phyloP scores from a whole-genome alignment of 2,888 invertebrate species.

The Holacanthella duospinosa region DNA sequence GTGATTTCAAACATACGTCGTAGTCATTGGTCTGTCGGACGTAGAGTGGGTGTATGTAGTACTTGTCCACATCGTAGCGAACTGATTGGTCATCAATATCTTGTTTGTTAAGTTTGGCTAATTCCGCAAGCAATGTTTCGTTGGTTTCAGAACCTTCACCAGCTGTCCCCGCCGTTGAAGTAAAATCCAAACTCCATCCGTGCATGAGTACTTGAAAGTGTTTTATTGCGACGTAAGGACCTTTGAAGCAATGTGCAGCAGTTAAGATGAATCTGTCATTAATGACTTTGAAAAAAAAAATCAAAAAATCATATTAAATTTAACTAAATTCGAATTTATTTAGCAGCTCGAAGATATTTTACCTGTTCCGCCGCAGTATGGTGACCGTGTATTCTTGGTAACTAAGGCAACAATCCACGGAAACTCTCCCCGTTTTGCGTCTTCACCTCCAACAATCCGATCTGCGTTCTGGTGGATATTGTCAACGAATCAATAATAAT shows the following conservation, averaged over 20 bases:
- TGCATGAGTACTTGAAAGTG: constrained; percentile 13
- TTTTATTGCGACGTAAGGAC: constrained; percentile 14
- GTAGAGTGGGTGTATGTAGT: constrained; percentile 29
- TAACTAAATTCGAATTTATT: not conserved
- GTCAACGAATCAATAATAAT: too few relatives aligned
- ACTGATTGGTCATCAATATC: constrained; percentile 17
- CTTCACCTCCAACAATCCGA: constrained; percentile 25
- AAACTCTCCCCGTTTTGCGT: constrained; percentile 26
- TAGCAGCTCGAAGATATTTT: not conserved
- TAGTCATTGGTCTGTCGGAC: constrained; percentile 27
- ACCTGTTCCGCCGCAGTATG: constrained; percentile 25
- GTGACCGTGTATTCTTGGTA: constrained; percentile 26
- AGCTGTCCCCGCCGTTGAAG: constrained; percentile 4
- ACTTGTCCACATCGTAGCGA: constrained; percentile 23
- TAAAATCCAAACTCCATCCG: constrained; percentile 12
- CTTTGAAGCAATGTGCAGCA: constrained; percentile 19
- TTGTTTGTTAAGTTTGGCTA: not conserved
- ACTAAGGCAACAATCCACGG: constrained; percentile 34
- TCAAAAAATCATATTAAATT: not conserved
- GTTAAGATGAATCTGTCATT: constrained; percentile 18
- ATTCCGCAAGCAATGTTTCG: not conserved
- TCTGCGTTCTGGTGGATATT: constrained; percentile 20
- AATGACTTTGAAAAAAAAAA: constrained; percentile 4
- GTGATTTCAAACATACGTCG: constrained; percentile 13
- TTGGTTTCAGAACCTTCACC: constrained; percentile 1